A percentile compares a stretch with the other conserved stretches of the same genome.
phyloP scores from a whole-genome alignment of 1,140 invertebrate genomes.

The Drosophila arizonae region DNA sequence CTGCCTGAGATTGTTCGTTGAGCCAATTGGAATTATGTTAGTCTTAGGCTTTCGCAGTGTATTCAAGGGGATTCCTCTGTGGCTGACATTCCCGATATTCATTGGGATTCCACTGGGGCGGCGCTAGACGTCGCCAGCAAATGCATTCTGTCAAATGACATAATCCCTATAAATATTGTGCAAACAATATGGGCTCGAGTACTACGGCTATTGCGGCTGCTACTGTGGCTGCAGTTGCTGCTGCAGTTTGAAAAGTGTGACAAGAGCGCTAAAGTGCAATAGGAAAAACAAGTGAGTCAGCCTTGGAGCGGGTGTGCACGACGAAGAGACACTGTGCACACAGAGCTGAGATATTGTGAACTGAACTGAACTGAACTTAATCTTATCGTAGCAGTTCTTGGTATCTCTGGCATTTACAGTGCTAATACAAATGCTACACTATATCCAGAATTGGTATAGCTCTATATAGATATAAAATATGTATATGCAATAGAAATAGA shows the following conservation, averaged over 20 bases:
- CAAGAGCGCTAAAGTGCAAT: background rate
- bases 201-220: slow-evolving; percentile 2
- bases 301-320: too few species aligned
- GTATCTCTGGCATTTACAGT: too few species aligned
- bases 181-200: slow-evolving; percentile 54
- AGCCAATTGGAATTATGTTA: too few species aligned
- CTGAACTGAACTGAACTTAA: too few species aligned
- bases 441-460: too few species aligned
- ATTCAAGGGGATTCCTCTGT: background rate
- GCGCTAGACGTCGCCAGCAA: slow-evolving; percentile 35
- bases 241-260: slow-evolving; percentile 9
- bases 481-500: too few species aligned
- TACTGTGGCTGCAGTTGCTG: slow-evolving; percentile 11
- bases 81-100: slow-evolving; percentile 1
- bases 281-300: slow-evolving; percentile 11
- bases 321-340: background rate
- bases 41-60: too few species aligned
- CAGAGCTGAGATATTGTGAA: background rate
- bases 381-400: too few species aligned
- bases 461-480: too few species aligned
- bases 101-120: slow-evolving; percentile 24
- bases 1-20: too few species aligned
- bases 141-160: slow-evolving; percentile 68
- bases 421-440: too few species aligned
- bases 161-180: slow-evolving; percentile 71